Conservation (phyloP, 2,797 vertebrate species). For the Bufotes viridis region DNA sequence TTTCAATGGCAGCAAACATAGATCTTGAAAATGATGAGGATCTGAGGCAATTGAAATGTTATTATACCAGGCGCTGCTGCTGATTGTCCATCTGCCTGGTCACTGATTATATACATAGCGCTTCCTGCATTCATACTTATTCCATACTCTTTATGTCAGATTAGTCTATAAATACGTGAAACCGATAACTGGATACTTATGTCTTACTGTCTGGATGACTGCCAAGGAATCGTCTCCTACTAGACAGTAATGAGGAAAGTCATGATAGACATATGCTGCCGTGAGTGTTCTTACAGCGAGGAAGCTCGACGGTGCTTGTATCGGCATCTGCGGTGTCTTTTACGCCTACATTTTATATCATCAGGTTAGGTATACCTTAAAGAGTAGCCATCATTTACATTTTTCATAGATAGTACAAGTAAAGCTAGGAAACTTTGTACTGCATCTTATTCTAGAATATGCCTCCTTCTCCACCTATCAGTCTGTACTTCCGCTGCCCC, state of each 20-base stretch:
- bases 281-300: background rate
- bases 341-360: background rate
- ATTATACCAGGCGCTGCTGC: too few species aligned
- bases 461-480: too few species aligned
- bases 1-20: too few species aligned
- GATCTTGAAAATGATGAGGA: too few species aligned
- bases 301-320: background rate
- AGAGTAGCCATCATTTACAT: too few species aligned
- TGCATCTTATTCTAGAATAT: too few species aligned
- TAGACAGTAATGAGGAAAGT: constrained; percentile 30
- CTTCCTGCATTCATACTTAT: background rate
- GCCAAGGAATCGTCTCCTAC: constrained; percentile 4
- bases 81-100: too few species aligned
- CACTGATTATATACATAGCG: background rate
- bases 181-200: background rate
- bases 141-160: background rate
- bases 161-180: background rate
- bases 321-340: background rate
- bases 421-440: too few species aligned
- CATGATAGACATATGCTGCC: constrained; percentile 21
- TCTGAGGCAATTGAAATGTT: background rate
- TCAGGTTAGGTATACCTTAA: background rate
- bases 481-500: too few species aligned
- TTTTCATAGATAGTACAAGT: too few species aligned
- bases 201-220: background rate